A percentile compares a stretch with the other conserved stretches of the same genome.
Evolutionary conservation across 2,113 vertebrate genomes (phyloP).

Genomic region (Tragelaphus scriptus): DNA sequence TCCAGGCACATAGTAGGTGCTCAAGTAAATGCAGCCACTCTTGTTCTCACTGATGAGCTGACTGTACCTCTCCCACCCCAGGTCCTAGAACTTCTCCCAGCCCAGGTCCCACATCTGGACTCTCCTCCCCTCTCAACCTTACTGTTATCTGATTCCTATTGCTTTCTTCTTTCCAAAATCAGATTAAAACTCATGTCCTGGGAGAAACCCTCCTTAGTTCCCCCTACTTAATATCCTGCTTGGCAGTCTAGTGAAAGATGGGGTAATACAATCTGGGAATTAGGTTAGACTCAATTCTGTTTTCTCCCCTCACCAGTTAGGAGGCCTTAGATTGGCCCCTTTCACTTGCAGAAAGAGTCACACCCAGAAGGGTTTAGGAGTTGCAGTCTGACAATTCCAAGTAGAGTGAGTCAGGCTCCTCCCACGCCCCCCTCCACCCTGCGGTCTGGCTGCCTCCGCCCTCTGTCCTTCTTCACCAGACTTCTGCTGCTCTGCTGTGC

Average conservation of each 20-base stretch:
- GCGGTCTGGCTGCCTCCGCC: too few species aligned
- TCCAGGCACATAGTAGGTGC: neutral
- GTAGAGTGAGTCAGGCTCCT: neutral
- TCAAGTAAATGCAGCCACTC: neutral
- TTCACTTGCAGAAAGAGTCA: neutral
- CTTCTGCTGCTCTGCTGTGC: neutral
- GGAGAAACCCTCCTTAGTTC: too few species aligned
- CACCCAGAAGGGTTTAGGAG: rapidly evolving
- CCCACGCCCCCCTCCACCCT: neutral
- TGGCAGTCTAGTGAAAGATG: neutral
- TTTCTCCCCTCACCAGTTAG: neutral
- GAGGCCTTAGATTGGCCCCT: neutral
- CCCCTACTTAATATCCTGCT: neutral
- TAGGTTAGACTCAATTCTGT: neutral
- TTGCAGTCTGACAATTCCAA: neutral
- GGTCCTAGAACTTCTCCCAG: too few species aligned
- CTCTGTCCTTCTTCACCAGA: neutral
- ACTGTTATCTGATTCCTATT: neutral
- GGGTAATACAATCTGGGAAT: neutral
- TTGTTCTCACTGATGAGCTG: neutral
- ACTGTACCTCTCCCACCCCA: too few species aligned
- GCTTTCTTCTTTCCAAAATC: neutral
- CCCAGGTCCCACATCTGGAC: neutral
- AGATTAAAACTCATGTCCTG: neutral
- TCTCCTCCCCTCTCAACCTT: neutral